Conservation (phyloP, 2,113 vertebrate species). For the Lepus europaeus region DNA sequence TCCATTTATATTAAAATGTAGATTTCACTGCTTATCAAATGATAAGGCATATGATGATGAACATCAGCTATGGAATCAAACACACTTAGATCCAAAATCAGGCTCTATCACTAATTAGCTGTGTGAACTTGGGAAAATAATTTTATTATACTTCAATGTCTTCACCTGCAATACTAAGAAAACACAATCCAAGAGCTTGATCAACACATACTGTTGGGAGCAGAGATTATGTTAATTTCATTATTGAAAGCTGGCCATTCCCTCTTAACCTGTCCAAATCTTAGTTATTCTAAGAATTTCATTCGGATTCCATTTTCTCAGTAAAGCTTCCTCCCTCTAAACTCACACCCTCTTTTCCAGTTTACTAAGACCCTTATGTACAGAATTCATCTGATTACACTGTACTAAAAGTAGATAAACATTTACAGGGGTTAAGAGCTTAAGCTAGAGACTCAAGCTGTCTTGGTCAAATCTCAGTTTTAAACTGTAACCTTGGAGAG, state of each 20-base stretch:
- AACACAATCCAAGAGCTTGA: conserved; percentile 25
- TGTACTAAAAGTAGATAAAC: conserved; percentile 32
- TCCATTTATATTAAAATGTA: conserved; percentile 57
- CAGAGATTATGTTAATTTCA: conserved; percentile 26
- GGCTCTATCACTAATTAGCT: conserved; percentile 14
- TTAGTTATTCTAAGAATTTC: conserved; percentile 42
- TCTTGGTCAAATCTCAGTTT: conserved; percentile 38
- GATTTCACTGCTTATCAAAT: conserved; percentile 57
- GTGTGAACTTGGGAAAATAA: conserved; percentile 46
- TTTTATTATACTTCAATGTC: conserved; percentile 17
- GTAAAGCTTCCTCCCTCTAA: conserved; percentile 40
- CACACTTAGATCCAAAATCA: conserved; percentile 47
- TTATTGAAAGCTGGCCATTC: conserved; percentile 4
- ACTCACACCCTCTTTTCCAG: not conserved
- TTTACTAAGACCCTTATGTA: conserved; percentile 30
- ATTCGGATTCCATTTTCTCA: conserved; percentile 62
- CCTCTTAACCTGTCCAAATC: conserved; percentile 24
- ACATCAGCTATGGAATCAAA: conserved; percentile 29
- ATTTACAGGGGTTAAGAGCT: conserved; percentile 28
- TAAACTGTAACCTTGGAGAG: conserved; percentile 9
- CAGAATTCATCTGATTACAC: not conserved
- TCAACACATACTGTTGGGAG: conserved; percentile 46
- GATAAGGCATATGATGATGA: not conserved
- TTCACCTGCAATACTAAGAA: conserved; percentile 49
- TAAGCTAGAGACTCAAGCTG: not conserved